Percentiles rank a stretch among this genome's conserved stretches.
phyloP scores from a whole-genome alignment of 2,797 vertebrate species.

The Melopsittacus undulatus region DNA sequence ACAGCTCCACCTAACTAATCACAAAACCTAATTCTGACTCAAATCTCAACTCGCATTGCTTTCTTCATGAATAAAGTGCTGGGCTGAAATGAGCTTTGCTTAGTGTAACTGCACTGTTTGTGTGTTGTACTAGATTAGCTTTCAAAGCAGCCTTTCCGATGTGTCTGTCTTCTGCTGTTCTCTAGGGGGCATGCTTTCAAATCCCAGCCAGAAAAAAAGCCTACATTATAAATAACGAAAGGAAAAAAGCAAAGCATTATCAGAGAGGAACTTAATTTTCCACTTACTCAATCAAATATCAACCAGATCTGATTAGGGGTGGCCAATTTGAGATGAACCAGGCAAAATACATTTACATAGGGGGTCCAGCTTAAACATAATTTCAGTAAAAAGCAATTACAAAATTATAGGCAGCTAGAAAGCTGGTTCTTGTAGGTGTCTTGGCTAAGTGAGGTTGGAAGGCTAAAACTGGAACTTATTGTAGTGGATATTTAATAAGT shows the following conservation, averaged over 20 bases:
- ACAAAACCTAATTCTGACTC: slow-evolving; percentile 73
- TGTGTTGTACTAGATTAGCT: slow-evolving; percentile 42
- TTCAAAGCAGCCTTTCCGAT: background rate
- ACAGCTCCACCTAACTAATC: slow-evolving; percentile 73
- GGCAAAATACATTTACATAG: slow-evolving; percentile 64
- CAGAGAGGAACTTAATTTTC: slow-evolving; percentile 65
- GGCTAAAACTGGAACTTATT: slow-evolving; percentile 70
- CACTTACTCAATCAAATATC: slow-evolving; percentile 68
- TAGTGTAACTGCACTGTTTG: slow-evolving; percentile 23
- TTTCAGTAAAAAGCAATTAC: slow-evolving; percentile 72
- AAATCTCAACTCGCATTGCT: slow-evolving; percentile 50
- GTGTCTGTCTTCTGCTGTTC: slow-evolving; percentile 43
- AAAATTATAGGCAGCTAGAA: slow-evolving; percentile 62
- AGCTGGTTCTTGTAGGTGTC: slow-evolving; percentile 65
- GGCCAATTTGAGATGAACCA: slow-evolving; percentile 51
- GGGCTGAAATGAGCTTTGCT: slow-evolving; percentile 63
- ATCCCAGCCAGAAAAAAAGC: background rate
- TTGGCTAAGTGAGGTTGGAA: slow-evolving; percentile 76
- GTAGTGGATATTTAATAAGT: slow-evolving; percentile 78
- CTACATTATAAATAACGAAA: slow-evolving; percentile 36
- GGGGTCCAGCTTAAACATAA: slow-evolving; percentile 66
- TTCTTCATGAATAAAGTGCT: slow-evolving; percentile 65
- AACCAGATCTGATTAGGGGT: slow-evolving; percentile 57
- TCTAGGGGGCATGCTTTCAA: slow-evolving; percentile 44
- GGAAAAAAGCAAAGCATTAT: slow-evolving; percentile 40